Evolutionary conservation across 2,888 invertebrate species (phyloP).

Genomic region (Itoplectis maculator): DNA sequence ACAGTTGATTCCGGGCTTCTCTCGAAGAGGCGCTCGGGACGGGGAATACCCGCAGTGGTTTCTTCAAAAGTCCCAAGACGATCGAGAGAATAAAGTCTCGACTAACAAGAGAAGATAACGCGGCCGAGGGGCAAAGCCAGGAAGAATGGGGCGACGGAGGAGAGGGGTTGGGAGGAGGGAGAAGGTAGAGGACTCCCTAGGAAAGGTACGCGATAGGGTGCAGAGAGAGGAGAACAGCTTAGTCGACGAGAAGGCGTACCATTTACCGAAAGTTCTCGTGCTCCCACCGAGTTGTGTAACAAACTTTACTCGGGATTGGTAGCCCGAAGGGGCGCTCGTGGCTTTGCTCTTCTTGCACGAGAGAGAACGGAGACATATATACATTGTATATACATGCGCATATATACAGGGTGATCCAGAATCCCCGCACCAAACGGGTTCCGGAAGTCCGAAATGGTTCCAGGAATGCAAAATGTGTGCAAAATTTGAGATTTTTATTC

Average conservation of each 20-base stretch:
- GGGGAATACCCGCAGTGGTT: constrained; percentile 41
- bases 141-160: no score
- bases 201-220: constrained; percentile 12
- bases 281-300: constrained; percentile 82
- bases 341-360: constrained; percentile 56
- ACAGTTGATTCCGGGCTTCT: neutral
- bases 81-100: constrained; percentile 62
- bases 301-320: constrained; percentile 84
- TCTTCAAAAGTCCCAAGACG: constrained; percentile 44
- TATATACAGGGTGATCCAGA: no score
- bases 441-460: no score
- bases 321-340: constrained; percentile 80
- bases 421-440: no score
- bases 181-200: no score
- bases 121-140: neutral
- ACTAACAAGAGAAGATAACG: constrained; percentile 63
- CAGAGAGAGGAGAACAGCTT: constrained; percentile 53
- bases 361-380: constrained; percentile 22
- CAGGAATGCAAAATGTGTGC: no score
- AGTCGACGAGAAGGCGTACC: constrained; percentile 67
- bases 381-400: constrained; percentile 2
- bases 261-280: constrained; percentile 65
- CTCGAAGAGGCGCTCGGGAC: neutral
- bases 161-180: constrained; percentile 4
- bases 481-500: no score